Evolutionary conservation across 37 sponge, comb jelly and placozoan genomes (phyloP).

Genomic region (Eunapius fragilis): DNA sequence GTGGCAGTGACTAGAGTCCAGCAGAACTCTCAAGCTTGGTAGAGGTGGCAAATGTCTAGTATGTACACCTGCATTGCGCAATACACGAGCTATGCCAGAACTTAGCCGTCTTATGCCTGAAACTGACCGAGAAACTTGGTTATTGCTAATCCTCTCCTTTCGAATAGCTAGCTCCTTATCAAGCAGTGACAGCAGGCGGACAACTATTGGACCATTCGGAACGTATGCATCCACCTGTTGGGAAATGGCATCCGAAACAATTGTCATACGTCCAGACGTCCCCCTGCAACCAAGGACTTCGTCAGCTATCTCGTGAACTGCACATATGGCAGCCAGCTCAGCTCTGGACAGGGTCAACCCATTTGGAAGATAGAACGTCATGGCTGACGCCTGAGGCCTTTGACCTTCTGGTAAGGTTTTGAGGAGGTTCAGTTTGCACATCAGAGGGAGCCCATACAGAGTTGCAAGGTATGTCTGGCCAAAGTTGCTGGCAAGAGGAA

Average conservation of each 20-base stretch:
- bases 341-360: slow-evolving; percentile 17
- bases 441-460: slow-evolving; percentile 60
- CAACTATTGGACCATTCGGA: slow-evolving; percentile 30
- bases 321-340: slow-evolving; percentile 52
- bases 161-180: slow-evolving; percentile 32
- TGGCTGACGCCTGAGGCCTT: not conserved
- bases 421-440: slow-evolving; percentile 39
- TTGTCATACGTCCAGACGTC: slow-evolving; percentile 27
- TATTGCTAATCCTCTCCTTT: slow-evolving; percentile 50
- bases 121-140: slow-evolving; percentile 22
- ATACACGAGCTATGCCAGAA: not conserved
- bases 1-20: slow-evolving; percentile 26
- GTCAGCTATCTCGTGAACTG: slow-evolving; percentile 52
- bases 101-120: slow-evolving; percentile 14
- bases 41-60: slow-evolving; percentile 5
- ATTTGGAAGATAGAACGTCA: slow-evolving; percentile 40
- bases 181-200: slow-evolving; percentile 33
- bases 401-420: slow-evolving; percentile 19
- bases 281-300: slow-evolving; percentile 66
- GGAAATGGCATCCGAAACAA: slow-evolving; percentile 31
- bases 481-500: slow-evolving; percentile 83
- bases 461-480: slow-evolving; percentile 57
- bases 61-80: slow-evolving; percentile 46
- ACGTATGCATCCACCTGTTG: slow-evolving; percentile 27
- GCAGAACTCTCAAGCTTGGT: slow-evolving; percentile 23